These are phyloP conservation scores for Acrocephalus kingi DNA, from an alignment of 2,113 vertebrate genomes.

Conservation along the genomic window DNA sequence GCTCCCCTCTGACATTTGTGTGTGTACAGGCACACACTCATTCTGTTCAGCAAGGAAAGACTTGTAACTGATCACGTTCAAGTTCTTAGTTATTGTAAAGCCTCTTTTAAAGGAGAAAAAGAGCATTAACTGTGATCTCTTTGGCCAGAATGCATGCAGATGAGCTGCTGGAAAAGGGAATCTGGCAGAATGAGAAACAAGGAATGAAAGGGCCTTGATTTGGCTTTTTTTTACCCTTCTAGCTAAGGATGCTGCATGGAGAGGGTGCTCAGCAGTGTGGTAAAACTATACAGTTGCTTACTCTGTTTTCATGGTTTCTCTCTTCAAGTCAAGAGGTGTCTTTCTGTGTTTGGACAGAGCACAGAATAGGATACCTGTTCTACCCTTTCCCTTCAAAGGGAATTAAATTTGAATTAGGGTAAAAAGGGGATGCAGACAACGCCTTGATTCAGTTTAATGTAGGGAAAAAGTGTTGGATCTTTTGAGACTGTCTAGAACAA, in stretches of 20 bases:
- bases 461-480: neutral
- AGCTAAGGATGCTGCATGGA: neutral
- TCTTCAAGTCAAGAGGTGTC: neutral
- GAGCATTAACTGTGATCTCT: neutral
- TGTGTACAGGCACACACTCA: neutral
- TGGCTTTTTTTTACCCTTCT: neutral
- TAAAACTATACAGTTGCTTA: neutral
- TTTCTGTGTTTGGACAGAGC: neutral
- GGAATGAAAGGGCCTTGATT: constrained; percentile 10
- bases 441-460: neutral
- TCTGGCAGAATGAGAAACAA: constrained; percentile 6
- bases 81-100: neutral
- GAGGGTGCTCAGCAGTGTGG: neutral
- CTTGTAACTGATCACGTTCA: neutral
- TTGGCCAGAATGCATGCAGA: neutral
- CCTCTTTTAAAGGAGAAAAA: neutral
- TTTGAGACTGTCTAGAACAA: constrained; percentile 3
- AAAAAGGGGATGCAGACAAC: neutral
- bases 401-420: neutral
- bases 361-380: neutral
- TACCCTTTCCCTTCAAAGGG: constrained; percentile 6
- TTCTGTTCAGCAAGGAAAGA: neutral
- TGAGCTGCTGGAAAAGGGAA: constrained; percentile 22
- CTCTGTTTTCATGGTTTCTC: neutral
- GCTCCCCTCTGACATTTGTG: neutral